Percentiles rank a stretch among this genome's conserved stretches.
Evolutionary conservation across 2,888 invertebrate species (phyloP).

Genomic region (Oscheius onirici): DNA sequence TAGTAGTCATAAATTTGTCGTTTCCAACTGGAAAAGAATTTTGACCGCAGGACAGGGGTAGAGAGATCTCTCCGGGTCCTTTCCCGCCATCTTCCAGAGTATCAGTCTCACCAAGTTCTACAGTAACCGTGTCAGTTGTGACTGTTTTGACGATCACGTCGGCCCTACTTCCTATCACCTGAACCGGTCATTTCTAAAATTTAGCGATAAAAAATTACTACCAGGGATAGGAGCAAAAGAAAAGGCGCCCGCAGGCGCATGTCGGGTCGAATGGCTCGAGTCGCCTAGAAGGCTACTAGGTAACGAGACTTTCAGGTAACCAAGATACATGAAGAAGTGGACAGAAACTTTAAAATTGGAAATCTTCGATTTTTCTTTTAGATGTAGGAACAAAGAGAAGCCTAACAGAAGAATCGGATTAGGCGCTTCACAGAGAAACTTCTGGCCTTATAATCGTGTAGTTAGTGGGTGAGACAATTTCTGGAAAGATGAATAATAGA

Average conservation of each 20-base stretch:
- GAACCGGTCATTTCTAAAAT: neutral
- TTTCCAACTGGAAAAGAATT: neutral
- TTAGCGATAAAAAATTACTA: neutral
- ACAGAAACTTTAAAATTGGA: neutral
- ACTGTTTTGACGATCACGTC: neutral
- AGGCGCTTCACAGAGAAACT: no score
- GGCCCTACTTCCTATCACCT: neutral
- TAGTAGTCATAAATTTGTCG: neutral
- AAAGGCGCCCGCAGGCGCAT: constrained; percentile 3
- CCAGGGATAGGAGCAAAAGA: constrained; percentile 2
- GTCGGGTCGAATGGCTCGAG: neutral
- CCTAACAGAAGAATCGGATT: no score
- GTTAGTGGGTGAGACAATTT: no score
- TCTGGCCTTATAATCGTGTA: no score
- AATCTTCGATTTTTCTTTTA: no score
- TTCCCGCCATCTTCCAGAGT: neutral
- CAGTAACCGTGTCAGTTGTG: neutral
- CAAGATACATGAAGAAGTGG: neutral
- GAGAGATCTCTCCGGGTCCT: neutral
- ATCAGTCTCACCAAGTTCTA: neutral
- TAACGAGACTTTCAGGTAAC: constrained; percentile 14
- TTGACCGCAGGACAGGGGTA: neutral
- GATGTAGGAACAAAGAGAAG: no score
- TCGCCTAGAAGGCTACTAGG: neutral
- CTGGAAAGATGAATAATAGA: no score